These are phyloP conservation scores for Parasteatoda tepidariorum DNA, from an alignment of 1,140 invertebrate genomes.

Conservation along the genomic window DNA sequence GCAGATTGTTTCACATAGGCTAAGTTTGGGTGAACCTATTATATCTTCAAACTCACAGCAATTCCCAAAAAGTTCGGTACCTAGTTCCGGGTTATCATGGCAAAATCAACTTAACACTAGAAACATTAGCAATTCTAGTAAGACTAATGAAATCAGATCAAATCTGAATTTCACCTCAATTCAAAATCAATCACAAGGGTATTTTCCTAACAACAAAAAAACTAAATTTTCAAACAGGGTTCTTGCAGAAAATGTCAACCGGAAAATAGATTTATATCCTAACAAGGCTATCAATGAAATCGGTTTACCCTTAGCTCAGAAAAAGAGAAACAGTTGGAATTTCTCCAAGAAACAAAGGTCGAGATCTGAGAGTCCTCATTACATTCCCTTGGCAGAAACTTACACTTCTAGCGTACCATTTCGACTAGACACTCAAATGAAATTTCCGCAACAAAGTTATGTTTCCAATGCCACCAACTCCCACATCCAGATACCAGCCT, in stretches of 20 bases:
- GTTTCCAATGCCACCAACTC: not conserved
- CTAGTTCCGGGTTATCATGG: not conserved
- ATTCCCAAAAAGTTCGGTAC: not conserved
- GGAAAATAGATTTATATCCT: not conserved
- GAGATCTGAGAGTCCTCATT: slow-evolving; percentile 37
- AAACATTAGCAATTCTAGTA: not conserved
- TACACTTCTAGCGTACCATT: not conserved
- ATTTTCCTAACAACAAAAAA: no score
- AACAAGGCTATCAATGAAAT: slow-evolving; percentile 54
- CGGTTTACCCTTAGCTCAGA: not conserved
- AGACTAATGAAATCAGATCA: not conserved
- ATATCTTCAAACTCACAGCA: not conserved
- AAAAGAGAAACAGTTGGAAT: not conserved
- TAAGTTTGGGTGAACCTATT: not conserved
- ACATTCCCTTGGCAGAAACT: slow-evolving; percentile 35
- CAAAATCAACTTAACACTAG: not conserved
- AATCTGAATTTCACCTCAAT: not conserved
- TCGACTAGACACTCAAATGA: not conserved
- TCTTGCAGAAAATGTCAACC: not conserved
- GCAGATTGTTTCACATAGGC: not conserved
- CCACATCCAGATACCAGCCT: not conserved
- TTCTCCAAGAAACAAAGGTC: not conserved
- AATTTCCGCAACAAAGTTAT: not conserved
- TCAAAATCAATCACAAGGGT: not conserved
- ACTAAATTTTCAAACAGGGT: not conserved